Percentiles rank a stretch among this genome's conserved stretches.
These are phyloP conservation scores for Eubucco bourcierii DNA, from an alignment of 2,113 vertebrate species.

Conservation along the genomic window DNA sequence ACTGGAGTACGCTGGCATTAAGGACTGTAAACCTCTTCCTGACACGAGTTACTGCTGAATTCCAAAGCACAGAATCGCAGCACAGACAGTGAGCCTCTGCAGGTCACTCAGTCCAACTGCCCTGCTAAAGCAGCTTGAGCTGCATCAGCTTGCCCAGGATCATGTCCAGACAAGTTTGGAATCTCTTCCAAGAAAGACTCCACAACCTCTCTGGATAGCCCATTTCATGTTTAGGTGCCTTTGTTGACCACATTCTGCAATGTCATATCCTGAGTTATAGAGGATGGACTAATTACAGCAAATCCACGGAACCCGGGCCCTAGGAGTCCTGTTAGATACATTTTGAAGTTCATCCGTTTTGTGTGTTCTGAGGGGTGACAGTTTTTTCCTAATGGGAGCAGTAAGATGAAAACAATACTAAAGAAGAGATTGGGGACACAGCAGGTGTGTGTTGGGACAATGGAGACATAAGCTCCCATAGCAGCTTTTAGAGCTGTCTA, in stretches of 20 bases:
- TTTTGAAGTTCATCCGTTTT: neutral
- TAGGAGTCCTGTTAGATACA: neutral
- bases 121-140: no score
- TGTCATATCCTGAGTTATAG: neutral
- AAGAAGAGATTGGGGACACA: neutral
- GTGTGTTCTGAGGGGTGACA: neutral
- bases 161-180: no score
- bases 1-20: neutral
- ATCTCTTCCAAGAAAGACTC: no score
- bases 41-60: neutral
- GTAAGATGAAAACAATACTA: neutral
- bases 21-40: neutral
- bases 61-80: no score
- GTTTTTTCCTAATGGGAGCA: neutral
- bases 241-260: neutral
- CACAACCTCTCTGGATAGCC: no score
- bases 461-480: neutral
- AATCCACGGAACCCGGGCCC: neutral
- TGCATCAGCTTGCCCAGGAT: no score
- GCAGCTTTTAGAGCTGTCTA: neutral
- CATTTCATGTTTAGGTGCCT: no score
- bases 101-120: no score
- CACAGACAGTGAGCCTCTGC: no score
- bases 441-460: neutral
- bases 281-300: neutral